Evolutionary conservation across 2,113 vertebrate species (phyloP).

Genomic region (Lampris incognitus): DNA sequence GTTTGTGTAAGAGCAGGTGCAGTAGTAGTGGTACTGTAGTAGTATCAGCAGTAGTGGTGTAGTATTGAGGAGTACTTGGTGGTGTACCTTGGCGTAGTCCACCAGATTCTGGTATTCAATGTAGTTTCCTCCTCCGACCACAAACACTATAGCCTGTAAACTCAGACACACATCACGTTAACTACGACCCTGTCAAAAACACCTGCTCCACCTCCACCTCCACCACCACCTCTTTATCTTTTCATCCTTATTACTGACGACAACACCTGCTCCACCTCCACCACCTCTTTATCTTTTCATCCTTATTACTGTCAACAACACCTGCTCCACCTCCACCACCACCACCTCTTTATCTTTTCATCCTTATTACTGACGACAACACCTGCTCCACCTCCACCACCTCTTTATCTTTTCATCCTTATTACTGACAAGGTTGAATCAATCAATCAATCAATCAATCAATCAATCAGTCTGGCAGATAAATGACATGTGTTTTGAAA

Average conservation of each 20-base stretch:
- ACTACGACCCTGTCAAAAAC: not conserved
- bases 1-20: not conserved
- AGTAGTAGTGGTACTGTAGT: not conserved
- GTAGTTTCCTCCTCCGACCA: constrained; percentile 98
- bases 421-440: not conserved
- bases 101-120: constrained; percentile 98
- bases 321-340: too few species aligned
- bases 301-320: too few species aligned
- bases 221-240: not conserved
- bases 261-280: too few species aligned
- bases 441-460: not conserved
- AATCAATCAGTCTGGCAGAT: constrained; percentile 19
- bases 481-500: not conserved
- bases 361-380: too few species aligned
- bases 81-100: constrained; percentile 93
- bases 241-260: too few species aligned
- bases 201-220: not conserved
- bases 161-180: not conserved
- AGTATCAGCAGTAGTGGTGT: not conserved
- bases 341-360: too few species aligned
- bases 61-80: not conserved
- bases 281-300: too few species aligned
- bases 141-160: constrained; percentile 93
- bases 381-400: too few species aligned
- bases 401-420: too few species aligned